Evolutionary conservation across 2,113 vertebrate genomes (phyloP).

Genomic region (Sturnira hondurensis): DNA sequence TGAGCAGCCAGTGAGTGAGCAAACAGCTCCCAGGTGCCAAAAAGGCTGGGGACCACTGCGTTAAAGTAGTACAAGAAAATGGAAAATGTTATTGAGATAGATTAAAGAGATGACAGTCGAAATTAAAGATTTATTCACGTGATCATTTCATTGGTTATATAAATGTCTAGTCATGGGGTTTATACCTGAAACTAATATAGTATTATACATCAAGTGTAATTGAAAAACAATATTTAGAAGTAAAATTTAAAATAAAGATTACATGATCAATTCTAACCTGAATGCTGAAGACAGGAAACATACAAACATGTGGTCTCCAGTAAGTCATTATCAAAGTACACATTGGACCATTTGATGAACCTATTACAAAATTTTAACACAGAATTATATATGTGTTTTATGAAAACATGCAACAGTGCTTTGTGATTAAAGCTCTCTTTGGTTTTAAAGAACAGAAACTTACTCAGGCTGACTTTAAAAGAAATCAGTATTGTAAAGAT

Average conservation of each 20-base stretch:
- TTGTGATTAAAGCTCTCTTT: not conserved
- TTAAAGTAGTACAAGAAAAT: constrained; percentile 43
- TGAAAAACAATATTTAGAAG: not conserved
- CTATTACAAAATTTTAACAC: not conserved
- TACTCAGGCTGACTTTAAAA: not conserved
- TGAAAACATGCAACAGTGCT: not conserved
- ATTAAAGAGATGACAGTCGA: not conserved
- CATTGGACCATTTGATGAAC: not conserved
- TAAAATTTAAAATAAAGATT: not conserved
- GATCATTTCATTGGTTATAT: not conserved
- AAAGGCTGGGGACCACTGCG: not conserved
- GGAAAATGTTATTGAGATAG: constrained; percentile 25
- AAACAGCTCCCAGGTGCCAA: too few species aligned
- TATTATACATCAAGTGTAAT: not conserved
- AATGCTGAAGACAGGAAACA: not conserved
- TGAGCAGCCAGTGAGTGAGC: too few species aligned
- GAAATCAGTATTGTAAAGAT: not conserved
- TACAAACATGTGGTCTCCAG: not conserved
- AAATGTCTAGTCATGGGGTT: not conserved
- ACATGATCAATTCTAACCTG: not conserved
- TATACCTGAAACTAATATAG: not conserved
- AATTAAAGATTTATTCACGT: not conserved
- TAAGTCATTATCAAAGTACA: not conserved
- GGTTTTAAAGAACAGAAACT: not conserved
- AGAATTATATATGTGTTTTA: constrained; percentile 27